Conservation (phyloP, 2,888 invertebrate species). For the Drosophila flavopinicola region DNA sequence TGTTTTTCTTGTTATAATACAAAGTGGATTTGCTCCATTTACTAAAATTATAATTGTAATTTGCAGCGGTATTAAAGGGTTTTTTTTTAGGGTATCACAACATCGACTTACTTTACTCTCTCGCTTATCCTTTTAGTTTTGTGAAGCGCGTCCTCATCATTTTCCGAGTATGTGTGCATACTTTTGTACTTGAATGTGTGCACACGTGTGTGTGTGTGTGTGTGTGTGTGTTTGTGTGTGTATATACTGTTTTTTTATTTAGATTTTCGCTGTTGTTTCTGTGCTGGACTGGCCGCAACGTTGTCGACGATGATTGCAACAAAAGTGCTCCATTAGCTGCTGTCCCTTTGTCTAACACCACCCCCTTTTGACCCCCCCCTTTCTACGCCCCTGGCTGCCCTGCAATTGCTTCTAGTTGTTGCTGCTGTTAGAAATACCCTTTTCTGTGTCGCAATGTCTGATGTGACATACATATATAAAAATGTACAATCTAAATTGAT, state of each 20-base stretch:
- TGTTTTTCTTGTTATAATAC: no score
- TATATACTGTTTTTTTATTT: slow-evolving; percentile 33
- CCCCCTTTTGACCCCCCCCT: no score
- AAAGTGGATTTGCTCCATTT: no score
- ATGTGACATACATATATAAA: no score
- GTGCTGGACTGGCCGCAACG: slow-evolving; percentile 10
- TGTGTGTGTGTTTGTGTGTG: slow-evolving; percentile 12
- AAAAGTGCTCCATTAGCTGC: slow-evolving; percentile 49
- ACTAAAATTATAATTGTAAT: not conserved
- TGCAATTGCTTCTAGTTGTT: slow-evolving; percentile 20
- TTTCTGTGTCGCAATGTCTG: not conserved
- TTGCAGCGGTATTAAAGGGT: not conserved
- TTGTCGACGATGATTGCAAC: slow-evolving; percentile 37
- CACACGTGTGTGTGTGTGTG: slow-evolving; percentile 13
- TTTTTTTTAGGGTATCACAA: slow-evolving; percentile 15
- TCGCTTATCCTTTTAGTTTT: slow-evolving; percentile 28
- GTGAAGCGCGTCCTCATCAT: slow-evolving; percentile 30
- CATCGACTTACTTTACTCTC: not conserved
- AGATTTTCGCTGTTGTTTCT: slow-evolving; percentile 32
- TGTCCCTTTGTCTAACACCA: no score
- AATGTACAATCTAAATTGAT: no score
- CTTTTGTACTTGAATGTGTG: slow-evolving; percentile 10
- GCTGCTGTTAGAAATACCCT: slow-evolving; percentile 7
- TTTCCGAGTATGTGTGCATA: slow-evolving; percentile 4
- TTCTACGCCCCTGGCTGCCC: slow-evolving; percentile 19